These are phyloP conservation scores for Aleadryas rufinucha DNA, from an alignment of 2,113 vertebrate species.

Conservation along the genomic window DNA sequence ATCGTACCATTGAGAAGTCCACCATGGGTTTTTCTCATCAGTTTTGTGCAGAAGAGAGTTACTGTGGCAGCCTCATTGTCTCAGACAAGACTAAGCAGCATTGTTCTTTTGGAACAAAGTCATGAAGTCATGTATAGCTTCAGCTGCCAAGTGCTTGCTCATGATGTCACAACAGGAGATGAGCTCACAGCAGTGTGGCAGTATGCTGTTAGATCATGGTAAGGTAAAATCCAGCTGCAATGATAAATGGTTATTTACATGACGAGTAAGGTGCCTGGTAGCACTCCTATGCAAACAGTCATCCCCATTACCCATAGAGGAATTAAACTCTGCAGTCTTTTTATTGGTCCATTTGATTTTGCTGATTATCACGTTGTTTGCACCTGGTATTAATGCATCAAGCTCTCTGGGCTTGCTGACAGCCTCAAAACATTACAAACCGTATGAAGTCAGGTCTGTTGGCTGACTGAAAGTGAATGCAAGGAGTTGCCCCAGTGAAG, in stretches of 20 bases:
- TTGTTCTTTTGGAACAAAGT: not conserved
- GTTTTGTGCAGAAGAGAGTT: not conserved
- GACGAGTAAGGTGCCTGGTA: not conserved
- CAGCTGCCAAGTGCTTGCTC: not conserved
- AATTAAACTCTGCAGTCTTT: not conserved
- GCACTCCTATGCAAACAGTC: not conserved
- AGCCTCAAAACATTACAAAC: not conserved
- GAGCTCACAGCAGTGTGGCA: not conserved
- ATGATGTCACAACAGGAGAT: not conserved
- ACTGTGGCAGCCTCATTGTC: not conserved
- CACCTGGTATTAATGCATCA: not conserved
- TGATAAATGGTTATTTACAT: not conserved
- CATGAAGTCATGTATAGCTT: not conserved
- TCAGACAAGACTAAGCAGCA: not conserved
- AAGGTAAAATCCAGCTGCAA: not conserved
- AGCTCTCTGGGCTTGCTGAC: not conserved
- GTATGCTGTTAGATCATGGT: not conserved
- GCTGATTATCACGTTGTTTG: not conserved
- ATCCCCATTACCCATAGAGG: not conserved
- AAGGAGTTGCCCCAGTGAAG: not conserved
- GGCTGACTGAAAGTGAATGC: not conserved
- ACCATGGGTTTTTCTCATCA: not conserved
- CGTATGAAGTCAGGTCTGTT: not conserved
- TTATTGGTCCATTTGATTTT: not conserved
- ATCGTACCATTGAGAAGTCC: not conserved